These are phyloP conservation scores for Urosaurus nigricauda DNA, from an alignment of 2,797 vertebrate genomes.

Conservation along the genomic window DNA sequence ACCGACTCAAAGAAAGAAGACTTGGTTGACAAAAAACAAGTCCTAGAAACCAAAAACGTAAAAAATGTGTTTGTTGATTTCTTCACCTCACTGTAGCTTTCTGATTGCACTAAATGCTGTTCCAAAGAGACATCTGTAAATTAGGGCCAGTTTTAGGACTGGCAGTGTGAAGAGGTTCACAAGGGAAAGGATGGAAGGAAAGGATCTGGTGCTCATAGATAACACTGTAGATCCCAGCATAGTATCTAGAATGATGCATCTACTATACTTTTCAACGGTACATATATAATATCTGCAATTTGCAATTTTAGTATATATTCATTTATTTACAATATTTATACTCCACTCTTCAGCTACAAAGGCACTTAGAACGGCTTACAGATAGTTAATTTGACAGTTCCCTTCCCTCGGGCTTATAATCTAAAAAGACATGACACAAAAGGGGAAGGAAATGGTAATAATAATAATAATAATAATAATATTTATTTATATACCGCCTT, in stretches of 20 bases:
- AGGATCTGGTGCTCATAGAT: not conserved
- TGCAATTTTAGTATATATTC: not conserved
- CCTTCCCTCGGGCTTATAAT: too few relatives aligned
- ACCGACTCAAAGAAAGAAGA: not conserved
- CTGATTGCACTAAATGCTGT: not conserved
- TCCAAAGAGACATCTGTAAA: not conserved
- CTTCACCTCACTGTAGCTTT: not conserved
- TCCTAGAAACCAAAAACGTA: not conserved
- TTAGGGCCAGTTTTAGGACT: not conserved
- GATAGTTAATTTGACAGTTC: too few relatives aligned
- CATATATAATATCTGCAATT: not conserved
- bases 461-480: too few relatives aligned
- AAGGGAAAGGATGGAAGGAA: not conserved
- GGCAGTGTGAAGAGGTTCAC: fast-evolving
- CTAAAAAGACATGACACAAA: too few relatives aligned
- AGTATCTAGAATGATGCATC: constrained; percentile 7
- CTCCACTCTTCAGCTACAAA: too few relatives aligned
- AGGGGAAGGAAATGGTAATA: too few relatives aligned
- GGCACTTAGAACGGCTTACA: too few relatives aligned
- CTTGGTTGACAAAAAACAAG: not conserved
- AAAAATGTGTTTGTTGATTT: not conserved
- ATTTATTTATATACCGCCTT: too few relatives aligned
- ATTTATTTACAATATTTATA: too few relatives aligned
- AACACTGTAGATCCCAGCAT: not conserved
- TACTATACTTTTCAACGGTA: not conserved